Percentiles rank a stretch among this genome's conserved stretches.
phyloP scores from a whole-genome alignment of 1,140 invertebrate genomes.

The Lysiphlebus fabarum region DNA sequence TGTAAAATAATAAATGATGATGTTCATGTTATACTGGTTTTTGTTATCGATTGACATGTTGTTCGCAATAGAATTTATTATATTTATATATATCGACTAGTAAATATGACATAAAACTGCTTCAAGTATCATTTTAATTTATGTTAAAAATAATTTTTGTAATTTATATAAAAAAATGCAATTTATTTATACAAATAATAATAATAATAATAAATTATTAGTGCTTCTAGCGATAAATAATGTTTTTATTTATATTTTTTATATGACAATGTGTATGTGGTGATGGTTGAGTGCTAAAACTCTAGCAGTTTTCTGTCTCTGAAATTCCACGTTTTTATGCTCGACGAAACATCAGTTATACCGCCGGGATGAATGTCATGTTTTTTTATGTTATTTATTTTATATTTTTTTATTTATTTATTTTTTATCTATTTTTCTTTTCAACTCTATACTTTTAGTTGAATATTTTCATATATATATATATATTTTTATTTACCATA shows the following conservation, averaged over 20 bases:
- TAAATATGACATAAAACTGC: too few relatives aligned
- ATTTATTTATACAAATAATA: too few relatives aligned
- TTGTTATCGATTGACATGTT: too few relatives aligned
- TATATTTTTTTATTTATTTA: background rate
- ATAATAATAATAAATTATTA: too few relatives aligned
- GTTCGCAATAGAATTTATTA: too few relatives aligned
- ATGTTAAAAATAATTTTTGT: too few relatives aligned
- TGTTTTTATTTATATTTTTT: too few relatives aligned
- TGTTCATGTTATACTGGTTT: too few relatives aligned
- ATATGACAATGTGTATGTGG: background rate
- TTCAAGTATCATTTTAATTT: too few relatives aligned
- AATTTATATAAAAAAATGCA: too few relatives aligned
- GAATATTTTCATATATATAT: background rate
- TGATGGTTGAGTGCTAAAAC: background rate
- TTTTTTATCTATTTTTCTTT: background rate
- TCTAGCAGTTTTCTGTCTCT: slow-evolving; percentile 1
- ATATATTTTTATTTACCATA: background rate
- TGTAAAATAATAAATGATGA: background rate
- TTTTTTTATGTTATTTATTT: slow-evolving; percentile 2
- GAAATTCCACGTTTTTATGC: slow-evolving; percentile 11
- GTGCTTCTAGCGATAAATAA: too few relatives aligned
- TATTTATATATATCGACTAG: too few relatives aligned
- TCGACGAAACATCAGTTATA: slow-evolving; percentile 13
- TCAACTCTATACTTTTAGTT: background rate
- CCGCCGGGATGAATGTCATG: slow-evolving; percentile 11